Evolutionary conservation across 2,888 invertebrate genomes (phyloP).

Genomic region (Cephalotes varians): DNA sequence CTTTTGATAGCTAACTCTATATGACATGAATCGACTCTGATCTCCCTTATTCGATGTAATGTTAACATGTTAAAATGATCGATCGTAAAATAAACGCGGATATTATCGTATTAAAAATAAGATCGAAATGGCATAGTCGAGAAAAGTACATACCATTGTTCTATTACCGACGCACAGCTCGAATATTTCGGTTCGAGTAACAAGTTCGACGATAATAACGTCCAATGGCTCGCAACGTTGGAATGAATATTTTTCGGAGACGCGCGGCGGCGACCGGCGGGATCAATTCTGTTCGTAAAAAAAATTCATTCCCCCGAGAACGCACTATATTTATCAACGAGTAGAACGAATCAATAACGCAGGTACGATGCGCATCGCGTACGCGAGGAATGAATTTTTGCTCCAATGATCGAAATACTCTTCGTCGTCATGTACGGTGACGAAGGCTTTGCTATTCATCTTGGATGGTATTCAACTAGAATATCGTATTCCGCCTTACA

Average conservation of each 20-base stretch:
- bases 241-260: conserved; percentile 51
- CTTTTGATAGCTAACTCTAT: no score
- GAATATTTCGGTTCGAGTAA: conserved; percentile 27
- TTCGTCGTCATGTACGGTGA: background rate
- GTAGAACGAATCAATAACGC: conserved; percentile 46
- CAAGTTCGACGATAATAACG: conserved; percentile 41
- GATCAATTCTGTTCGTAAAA: conserved; percentile 39
- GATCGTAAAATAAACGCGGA: background rate
- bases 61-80: background rate
- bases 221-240: conserved; percentile 29
- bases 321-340: conserved; percentile 38
- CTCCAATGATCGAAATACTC: conserved; percentile 18
- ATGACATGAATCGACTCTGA: no score
- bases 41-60: background rate
- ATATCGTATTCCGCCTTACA: background rate
- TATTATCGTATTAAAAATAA: background rate
- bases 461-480: background rate
- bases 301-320: conserved; percentile 31
- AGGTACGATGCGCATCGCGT: conserved; percentile 23
- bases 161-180: conserved; percentile 14
- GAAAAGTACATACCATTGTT: background rate
- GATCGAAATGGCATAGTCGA: background rate
- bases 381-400: conserved; percentile 18
- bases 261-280: conserved; percentile 2
- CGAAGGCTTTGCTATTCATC: background rate